Evolutionary conservation across 2,797 vertebrate species (phyloP), one percentile per base, ranked within the genome.

Genomic region (Lycodopsis pacificus): DNA sequence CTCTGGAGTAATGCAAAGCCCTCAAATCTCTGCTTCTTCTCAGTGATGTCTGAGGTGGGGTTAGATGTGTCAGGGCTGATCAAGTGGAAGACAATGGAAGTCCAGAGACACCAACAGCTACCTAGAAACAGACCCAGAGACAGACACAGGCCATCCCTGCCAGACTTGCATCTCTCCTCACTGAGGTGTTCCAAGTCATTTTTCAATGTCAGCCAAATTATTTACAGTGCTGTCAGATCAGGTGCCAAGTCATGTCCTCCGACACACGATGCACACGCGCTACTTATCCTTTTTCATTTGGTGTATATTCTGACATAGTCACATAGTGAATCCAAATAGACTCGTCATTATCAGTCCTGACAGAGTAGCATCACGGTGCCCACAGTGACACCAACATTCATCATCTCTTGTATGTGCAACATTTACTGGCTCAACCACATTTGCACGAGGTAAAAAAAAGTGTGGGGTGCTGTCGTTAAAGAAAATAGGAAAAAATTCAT

Each of bases 351-450:
- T 56, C 25, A 15, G 53, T 14, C 9, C 6, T 27, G 53, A 56
- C 51, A 25, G 51, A 3, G 22, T 12, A 64, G 53, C 36, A 30
- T 27, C 5, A 63, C 27, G 40, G 27, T 22, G n/a, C 44, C 22
- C 36, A 58, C 1, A 64, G 66, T 70, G 63, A 78, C 32, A 40
- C 36, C 49, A 48, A 25, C 61, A 66, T 79, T 73, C 20, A 80
- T 61, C 63, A 54, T 71, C 27, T 54, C 30, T 20, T 25, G 15
- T 20, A 22, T 30, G 67, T 46, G 36, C 19, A 67, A 44, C 56
- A 40, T 57, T 81, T 22, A 20, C 53, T 30, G 32, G 19, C 49
- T 49, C 20, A 30, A 58, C 46, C 20, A 57, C 32, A 46, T 49
- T 59, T 49, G 13, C 71, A 72, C 15, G 22, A 63, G 13, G 2